A percentile compares a stretch with the other conserved stretches of the same genome.
These are phyloP conservation scores for Ormyrus thymus DNA, from an alignment of 2,888 invertebrate genomes.

Conservation along the genomic window DNA sequence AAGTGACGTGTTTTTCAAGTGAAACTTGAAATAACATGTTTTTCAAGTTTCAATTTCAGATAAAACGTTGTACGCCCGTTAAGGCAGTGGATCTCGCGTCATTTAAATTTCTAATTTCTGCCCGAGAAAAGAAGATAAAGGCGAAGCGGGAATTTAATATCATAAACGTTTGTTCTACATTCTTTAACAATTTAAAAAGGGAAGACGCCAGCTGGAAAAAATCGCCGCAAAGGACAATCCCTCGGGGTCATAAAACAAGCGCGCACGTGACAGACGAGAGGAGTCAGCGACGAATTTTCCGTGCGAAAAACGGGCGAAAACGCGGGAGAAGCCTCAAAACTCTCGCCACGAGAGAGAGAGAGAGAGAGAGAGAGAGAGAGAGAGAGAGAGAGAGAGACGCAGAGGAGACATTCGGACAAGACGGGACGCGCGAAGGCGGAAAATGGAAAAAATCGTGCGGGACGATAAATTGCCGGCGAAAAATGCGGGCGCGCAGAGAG, in stretches of 20 bases:
- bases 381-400: neutral
- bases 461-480: constrained; percentile 39
- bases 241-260: constrained; percentile 41
- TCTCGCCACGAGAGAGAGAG: neutral
- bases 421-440: constrained; percentile 37
- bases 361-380: neutral
- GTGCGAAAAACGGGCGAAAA: constrained; percentile 29
- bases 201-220: constrained; percentile 21
- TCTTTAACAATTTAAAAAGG: neutral
- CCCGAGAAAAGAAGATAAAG: neutral
- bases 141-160: constrained; percentile 26
- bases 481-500: neutral
- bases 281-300: constrained; percentile 1
- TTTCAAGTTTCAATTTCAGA: too few relatives aligned
- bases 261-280: constrained; percentile 31
- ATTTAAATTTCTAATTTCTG: too few relatives aligned
- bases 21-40: too few relatives aligned
- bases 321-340: neutral
- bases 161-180: too few relatives aligned
- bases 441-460: constrained; percentile 52
- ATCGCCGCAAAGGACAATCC: constrained; percentile 33
- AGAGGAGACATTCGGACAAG: constrained; percentile 27
- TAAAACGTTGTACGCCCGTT: neutral
- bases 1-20: too few relatives aligned
- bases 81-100: too few relatives aligned